phyloP scores from a whole-genome alignment of 2,888 invertebrate genomes.

The Drosophila histrio region DNA sequence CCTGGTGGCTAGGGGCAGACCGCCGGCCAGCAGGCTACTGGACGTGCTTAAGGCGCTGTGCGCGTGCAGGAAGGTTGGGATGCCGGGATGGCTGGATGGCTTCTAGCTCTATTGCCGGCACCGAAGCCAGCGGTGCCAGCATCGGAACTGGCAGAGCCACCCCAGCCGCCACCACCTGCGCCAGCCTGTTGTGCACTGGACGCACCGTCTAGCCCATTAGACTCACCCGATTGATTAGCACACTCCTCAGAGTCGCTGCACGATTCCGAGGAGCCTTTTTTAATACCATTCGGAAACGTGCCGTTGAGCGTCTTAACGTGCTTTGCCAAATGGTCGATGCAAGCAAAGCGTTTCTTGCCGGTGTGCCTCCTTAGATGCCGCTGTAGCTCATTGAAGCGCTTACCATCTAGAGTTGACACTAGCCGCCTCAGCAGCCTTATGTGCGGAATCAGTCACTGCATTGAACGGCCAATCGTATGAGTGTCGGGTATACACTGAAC shows the following conservation, averaged over 20 bases:
- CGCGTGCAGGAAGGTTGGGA: conserved; percentile 80
- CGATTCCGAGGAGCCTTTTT: conserved; percentile 92
- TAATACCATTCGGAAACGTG: conserved; percentile 87
- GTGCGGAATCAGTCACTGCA: conserved; percentile 90
- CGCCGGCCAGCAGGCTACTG: conserved; percentile 75
- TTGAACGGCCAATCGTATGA: conserved; percentile 99
- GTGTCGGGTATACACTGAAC: conserved; percentile 95
- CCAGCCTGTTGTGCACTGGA: conserved; percentile 72
- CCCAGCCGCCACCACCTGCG: conserved; percentile 68
- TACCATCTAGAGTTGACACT: conserved; percentile 94
- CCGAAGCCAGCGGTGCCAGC: conserved; percentile 46
- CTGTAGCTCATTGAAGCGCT: conserved; percentile 96
- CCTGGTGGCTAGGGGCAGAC: conserved; percentile 82
- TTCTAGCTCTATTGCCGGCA: conserved; percentile 59
- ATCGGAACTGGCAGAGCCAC: conserved; percentile 64
- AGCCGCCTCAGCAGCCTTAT: conserved; percentile 90
- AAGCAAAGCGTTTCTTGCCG: conserved; percentile 98
- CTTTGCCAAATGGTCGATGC: conserved; percentile 98
- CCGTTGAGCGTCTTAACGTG: conserved; percentile 97
- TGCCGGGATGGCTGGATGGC: conserved; percentile 84
- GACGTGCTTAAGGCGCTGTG: conserved; percentile 75
- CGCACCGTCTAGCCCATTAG: conserved; percentile 79
- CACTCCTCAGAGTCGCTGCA: conserved; percentile 96
- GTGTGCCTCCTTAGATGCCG: conserved; percentile 97
- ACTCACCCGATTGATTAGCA: conserved; percentile 88